phyloP scores from a whole-genome alignment of 2,888 invertebrate genomes.

The Agrypnus murinus region DNA sequence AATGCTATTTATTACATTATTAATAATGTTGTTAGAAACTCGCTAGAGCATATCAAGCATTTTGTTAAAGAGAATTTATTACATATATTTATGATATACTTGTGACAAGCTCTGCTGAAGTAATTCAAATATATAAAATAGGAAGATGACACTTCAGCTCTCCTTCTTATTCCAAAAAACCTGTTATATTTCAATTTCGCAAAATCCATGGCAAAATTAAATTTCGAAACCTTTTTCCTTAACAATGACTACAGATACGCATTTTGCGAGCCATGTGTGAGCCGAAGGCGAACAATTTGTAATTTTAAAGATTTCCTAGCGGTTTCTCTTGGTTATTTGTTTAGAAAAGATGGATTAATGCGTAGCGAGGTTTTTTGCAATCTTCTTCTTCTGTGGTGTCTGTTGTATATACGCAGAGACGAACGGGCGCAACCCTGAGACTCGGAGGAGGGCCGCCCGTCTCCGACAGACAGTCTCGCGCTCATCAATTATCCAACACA shows the following conservation, averaged over 20 bases:
- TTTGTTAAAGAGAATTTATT: no score
- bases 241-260: no score
- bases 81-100: no score
- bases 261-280: constrained; percentile 38
- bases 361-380: constrained; percentile 41
- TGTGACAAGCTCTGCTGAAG: no score
- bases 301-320: constrained; percentile 39
- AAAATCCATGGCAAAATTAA: constrained; percentile 42
- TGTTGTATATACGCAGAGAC: constrained; percentile 35
- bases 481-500: constrained; percentile 64
- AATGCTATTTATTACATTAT: no score
- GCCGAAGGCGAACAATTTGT: constrained; percentile 44
- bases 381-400: constrained; percentile 19
- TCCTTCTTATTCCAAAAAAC: constrained; percentile 33
- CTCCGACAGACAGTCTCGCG: constrained; percentile 56
- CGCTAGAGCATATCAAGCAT: no score
- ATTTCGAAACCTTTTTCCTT: constrained; percentile 29
- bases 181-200: constrained; percentile 43
- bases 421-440: constrained; percentile 51
- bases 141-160: constrained; percentile 22
- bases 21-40: no score
- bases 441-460: constrained; percentile 53
- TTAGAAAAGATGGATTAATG: constrained; percentile 47
- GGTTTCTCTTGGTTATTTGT: constrained; percentile 41
- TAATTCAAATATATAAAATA: constrained; percentile 4